Base-by-base conservation (phyloP, 2,797 vertebrate genomes). In the Perodicticus potto region DNA sequence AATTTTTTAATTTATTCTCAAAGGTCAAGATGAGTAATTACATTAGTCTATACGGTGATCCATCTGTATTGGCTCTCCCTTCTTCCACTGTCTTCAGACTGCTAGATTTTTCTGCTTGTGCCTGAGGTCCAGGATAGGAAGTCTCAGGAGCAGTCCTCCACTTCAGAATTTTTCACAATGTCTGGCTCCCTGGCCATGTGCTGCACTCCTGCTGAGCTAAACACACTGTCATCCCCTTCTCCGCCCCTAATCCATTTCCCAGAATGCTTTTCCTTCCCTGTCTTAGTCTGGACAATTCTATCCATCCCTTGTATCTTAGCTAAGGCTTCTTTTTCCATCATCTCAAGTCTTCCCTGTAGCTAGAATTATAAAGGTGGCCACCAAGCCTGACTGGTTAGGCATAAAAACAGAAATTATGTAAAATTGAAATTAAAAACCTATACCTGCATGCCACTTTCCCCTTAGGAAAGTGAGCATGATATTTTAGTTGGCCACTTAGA, bases 1-100 rank as follows among this genome's bases (percentile, higher is more conserved):
- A 29, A 43, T 40, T 80, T 87, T 89, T 89, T 65, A 81, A 32
- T 67, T 23, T 40, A 23, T 89, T 89, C 77, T 87, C 55, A 14
- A 34, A 91, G 14, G 53, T 86, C 7, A 84, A 43, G 67, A 37
- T 80, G 49, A 43, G 37, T 61, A 74, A 70, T 84, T 20, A 57
- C 32, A 10, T 9, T 20, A 23, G 67, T 45, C 19, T n/a, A 3
- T 34, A 22, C 4, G 4, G 0, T 7, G 29, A 63, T 40, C 59
- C 13, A 23, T 69, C 9, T 72, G 7, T 34, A 20, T 37, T 70
- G 37, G 11, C 25, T 84, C 1, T 57, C 10, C 25, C 32, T 84
- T 80, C 37, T 23, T 45, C 45, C 9, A 2, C 3, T 76, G 32
- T 85, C 32, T 83, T 67, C 55, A 81, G 67, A 43, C 19, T 77